phyloP scores from a whole-genome alignment of 2,888 invertebrate genomes.

The Ophioninae sp. region DNA sequence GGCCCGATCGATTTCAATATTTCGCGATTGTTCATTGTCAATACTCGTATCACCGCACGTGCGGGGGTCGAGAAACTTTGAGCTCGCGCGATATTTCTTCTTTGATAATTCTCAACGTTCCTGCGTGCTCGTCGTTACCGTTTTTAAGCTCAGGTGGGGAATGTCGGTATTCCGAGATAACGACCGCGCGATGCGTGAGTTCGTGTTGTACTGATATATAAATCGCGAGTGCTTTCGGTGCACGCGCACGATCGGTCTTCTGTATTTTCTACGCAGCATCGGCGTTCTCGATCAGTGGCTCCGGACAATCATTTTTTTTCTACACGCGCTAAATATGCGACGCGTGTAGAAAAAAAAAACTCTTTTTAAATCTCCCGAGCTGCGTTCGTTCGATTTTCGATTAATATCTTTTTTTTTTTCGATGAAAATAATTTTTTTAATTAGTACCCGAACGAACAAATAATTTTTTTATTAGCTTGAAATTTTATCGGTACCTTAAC shows the following conservation, averaged over 20 bases:
- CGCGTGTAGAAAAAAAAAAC: too few species aligned
- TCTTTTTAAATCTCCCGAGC: too few species aligned
- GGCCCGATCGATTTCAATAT: background rate
- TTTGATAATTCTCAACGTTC: background rate
- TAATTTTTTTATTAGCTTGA: too few species aligned
- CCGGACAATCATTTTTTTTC: constrained; percentile 36
- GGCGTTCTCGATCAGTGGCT: constrained; percentile 31
- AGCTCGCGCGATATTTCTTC: background rate
- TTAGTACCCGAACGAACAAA: too few species aligned
- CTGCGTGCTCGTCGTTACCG: background rate
- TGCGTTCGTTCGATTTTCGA: too few species aligned
- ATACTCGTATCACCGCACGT: too few species aligned
- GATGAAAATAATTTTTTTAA: too few species aligned
- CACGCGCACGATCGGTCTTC: constrained; percentile 26
- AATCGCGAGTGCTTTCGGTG: constrained; percentile 30
- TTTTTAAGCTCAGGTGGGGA: constrained; percentile 4
- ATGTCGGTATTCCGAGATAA: constrained; percentile 26
- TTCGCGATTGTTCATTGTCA: background rate
- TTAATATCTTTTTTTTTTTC: too few species aligned
- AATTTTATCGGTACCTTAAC: too few species aligned
- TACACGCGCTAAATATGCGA: constrained; percentile 7
- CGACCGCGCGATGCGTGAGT: constrained; percentile 24
- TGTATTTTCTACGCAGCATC: constrained; percentile 36
- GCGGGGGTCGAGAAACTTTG: too few species aligned
- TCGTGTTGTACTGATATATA: constrained; percentile 29